Evolutionary conservation across 2,113 vertebrate species (phyloP).

Genomic region (Ceyx melanurus): DNA sequence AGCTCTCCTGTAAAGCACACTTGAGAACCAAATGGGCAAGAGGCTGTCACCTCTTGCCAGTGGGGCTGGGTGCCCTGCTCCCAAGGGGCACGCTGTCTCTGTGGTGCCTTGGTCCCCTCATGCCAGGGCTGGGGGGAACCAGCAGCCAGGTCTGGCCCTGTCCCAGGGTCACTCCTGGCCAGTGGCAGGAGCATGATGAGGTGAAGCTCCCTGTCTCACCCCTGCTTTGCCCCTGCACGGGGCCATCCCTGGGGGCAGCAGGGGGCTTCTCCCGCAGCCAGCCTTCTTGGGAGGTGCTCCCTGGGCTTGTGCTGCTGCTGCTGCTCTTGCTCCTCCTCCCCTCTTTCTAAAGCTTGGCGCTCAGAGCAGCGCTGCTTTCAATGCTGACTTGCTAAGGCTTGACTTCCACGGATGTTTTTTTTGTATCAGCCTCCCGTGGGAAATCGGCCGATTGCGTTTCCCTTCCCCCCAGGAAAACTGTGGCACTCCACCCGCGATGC

Average conservation of each 20-base stretch:
- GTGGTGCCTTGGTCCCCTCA: neutral
- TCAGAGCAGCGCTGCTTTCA: neutral
- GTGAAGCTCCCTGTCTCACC: neutral
- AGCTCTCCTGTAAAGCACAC: neutral
- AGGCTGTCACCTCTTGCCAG: neutral
- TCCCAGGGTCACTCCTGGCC: neutral
- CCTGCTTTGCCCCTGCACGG: neutral
- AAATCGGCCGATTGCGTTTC: accelerated
- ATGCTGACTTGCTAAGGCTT: neutral
- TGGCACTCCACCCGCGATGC: neutral
- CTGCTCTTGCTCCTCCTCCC: neutral
- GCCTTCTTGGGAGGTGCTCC: neutral
- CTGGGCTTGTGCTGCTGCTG: neutral
- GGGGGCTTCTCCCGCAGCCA: neutral
- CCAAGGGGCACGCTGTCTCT: neutral
- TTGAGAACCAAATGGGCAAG: neutral
- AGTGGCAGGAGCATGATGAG: accelerated
- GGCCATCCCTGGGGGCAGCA: neutral
- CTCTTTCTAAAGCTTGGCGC: neutral
- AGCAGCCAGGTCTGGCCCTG: accelerated
- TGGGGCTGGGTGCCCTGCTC: neutral
- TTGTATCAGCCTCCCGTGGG: neutral
- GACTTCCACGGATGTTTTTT: neutral
- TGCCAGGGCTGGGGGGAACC: neutral
- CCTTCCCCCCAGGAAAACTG: neutral